Evolutionary conservation across 2,797 vertebrate genomes (phyloP).

Genomic region (Champsocephalus gunnari): DNA sequence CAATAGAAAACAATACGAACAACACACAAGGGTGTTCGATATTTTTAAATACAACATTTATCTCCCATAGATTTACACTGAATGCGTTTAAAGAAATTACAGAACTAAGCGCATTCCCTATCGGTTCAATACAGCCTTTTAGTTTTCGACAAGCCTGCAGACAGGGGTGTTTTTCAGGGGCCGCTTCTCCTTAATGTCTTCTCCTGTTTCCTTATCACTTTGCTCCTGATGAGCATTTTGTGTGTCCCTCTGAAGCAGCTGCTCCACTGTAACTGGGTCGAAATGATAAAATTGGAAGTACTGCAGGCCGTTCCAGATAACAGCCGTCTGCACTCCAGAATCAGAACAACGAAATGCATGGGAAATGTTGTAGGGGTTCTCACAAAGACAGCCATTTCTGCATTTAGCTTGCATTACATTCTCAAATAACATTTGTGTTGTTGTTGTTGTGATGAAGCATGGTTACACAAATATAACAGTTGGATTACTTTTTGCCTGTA

Average conservation of each 20-base stretch:
- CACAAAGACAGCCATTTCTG: slow-evolving; percentile 14
- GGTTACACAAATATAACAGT: slow-evolving; percentile 31
- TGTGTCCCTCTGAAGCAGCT: slow-evolving; percentile 55
- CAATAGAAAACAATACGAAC: no score
- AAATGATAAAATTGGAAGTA: slow-evolving; percentile 72
- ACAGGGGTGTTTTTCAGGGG: slow-evolving; percentile 16
- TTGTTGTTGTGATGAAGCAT: neutral
- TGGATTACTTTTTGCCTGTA: neutral
- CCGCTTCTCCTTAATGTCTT: slow-evolving; percentile 23
- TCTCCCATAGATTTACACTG: neutral
- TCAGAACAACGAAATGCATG: slow-evolving; percentile 34
- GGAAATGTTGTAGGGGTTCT: slow-evolving; percentile 13
- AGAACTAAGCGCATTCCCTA: neutral
- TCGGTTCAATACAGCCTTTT: no score
- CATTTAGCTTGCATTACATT: slow-evolving; percentile 32
- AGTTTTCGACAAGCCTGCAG: neutral
- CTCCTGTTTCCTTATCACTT: slow-evolving; percentile 40
- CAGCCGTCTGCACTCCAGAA: slow-evolving; percentile 48
- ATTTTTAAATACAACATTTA: neutral
- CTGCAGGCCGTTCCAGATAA: slow-evolving; percentile 68
- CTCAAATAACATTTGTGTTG: slow-evolving; percentile 27
- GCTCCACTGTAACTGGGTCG: slow-evolving; percentile 72
- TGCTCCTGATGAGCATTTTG: slow-evolving; percentile 47
- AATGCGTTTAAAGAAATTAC: neutral
- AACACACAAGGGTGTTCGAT: no score